These are phyloP conservation scores for Corvus moneduloides DNA, from an alignment of 2,113 vertebrate genomes.

Conservation along the genomic window DNA sequence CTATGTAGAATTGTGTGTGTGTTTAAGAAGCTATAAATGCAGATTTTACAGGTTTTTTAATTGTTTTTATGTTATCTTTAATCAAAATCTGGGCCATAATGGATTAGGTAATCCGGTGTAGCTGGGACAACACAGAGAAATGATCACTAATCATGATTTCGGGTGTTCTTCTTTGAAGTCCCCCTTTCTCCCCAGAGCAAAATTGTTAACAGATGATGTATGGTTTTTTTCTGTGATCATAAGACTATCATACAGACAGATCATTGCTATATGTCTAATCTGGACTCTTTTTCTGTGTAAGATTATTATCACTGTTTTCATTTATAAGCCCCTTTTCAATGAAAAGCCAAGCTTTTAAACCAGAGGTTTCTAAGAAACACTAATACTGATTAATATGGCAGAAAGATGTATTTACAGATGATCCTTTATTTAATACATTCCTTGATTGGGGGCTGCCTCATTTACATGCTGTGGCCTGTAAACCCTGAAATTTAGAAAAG, in stretches of 20 bases:
- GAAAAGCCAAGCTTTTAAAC: slow-evolving; percentile 61
- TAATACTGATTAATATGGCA: slow-evolving; percentile 62
- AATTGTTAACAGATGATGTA: slow-evolving; percentile 52
- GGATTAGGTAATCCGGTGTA: background rate
- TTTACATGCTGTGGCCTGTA: background rate
- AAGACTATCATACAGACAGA: slow-evolving; percentile 37
- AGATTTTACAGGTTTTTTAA: background rate
- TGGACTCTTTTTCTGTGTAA: slow-evolving; percentile 18
- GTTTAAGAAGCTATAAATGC: background rate
- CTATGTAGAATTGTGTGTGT: background rate
- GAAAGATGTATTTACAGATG: slow-evolving; percentile 40
- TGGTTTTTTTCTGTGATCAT: background rate
- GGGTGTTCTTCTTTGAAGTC: background rate
- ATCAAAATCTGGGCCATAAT: background rate
- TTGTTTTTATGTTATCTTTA: background rate
- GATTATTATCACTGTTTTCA: slow-evolving; percentile 47
- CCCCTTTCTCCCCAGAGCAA: background rate
- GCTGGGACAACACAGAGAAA: background rate
- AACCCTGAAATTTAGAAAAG: background rate
- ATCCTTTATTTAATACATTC: slow-evolving; percentile 52
- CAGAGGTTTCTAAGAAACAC: slow-evolving; percentile 67
- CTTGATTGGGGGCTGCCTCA: background rate
- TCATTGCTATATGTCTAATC: slow-evolving; percentile 46
- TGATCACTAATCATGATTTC: background rate
- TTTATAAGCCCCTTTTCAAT: slow-evolving; percentile 66